Evolutionary conservation across 2,888 invertebrate species (phyloP).

Genomic region (Agriopis marginaria): DNA sequence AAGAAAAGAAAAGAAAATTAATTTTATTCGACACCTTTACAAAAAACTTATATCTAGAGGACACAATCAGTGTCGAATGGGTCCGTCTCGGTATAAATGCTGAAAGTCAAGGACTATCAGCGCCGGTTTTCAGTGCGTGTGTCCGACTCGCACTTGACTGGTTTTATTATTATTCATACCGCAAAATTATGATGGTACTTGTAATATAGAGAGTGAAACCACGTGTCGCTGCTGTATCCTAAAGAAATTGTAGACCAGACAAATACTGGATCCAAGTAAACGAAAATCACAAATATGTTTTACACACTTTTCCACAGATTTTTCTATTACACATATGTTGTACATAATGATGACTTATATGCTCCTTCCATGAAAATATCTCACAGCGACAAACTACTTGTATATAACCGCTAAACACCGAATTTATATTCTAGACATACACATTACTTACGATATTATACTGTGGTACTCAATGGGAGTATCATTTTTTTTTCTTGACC

Average conservation of each 20-base stretch:
- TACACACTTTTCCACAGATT: neutral
- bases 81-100: too few species aligned
- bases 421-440: slow-evolving; percentile 32
- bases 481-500: slow-evolving; percentile 29
- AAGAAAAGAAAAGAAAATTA: too few species aligned
- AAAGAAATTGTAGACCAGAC: neutral
- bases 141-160: too few species aligned
- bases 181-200: too few species aligned
- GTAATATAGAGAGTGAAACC: too few species aligned
- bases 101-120: too few species aligned
- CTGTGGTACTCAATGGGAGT: slow-evolving; percentile 14
- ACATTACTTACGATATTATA: slow-evolving; percentile 29
- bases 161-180: too few species aligned
- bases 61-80: too few species aligned
- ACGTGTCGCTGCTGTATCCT: too few species aligned
- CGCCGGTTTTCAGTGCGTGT: too few species aligned
- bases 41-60: too few species aligned
- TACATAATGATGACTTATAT: slow-evolving; percentile 12
- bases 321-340: neutral
- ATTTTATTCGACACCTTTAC: too few species aligned
- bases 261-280: neutral
- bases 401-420: slow-evolving; percentile 27
- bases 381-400: slow-evolving; percentile 11
- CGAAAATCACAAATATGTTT: neutral
- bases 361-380: slow-evolving; percentile 6